Base-by-base conservation (phyloP, 2,888 invertebrate genomes). In the Melitaea athalia region DNA sequence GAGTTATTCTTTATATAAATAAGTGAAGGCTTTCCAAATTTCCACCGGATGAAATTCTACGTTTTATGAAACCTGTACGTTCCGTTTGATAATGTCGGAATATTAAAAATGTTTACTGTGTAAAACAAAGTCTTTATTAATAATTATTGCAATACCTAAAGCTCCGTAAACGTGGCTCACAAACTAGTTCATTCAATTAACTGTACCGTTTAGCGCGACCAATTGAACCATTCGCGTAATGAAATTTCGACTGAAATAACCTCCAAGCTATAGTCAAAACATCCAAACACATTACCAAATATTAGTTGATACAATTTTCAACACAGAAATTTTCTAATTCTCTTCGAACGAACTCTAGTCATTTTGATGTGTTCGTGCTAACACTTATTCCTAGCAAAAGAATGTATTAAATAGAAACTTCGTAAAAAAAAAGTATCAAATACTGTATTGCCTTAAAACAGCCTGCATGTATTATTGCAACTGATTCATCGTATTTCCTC, bases 121-220 rank as follows among this genome's bases (percentile, higher is more conserved):
- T 31, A 14, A 55, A 55, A 55, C 33, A 55, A 55, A n/a, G 33
- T 33, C 31, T 33, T 33, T 14, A 55, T 14, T n/a, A 55, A 55
- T 11, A 24, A 12, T 24, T 53, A 31, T 63, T 50, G 63, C 61
- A 64, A 64, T 62, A 61, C 62, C 64, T 52, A 24, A 12, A 43
- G 61, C 64, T 66, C 59, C 63, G 82, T 79, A 77, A 81, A 81
- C 81, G 77, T 77, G 78, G 79, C 77, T 76, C 78, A 82, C 81
- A 84, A 84, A 87, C 85, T 82, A 83, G 79, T 79, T 81, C 80
- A 85, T 82, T 84, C 82, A 86, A 87, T 88, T 87, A 85, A 84
- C 80, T 78, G 75, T 77, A 76, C 77, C 76, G 77, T 77, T 75
- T 78, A 72, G 77, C 77, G 38, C 78, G 75, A 79, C 78, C 81